These are phyloP conservation scores for Limnephilus rhombicus DNA, from an alignment of 2,888 invertebrate species.

Conservation along the genomic window DNA sequence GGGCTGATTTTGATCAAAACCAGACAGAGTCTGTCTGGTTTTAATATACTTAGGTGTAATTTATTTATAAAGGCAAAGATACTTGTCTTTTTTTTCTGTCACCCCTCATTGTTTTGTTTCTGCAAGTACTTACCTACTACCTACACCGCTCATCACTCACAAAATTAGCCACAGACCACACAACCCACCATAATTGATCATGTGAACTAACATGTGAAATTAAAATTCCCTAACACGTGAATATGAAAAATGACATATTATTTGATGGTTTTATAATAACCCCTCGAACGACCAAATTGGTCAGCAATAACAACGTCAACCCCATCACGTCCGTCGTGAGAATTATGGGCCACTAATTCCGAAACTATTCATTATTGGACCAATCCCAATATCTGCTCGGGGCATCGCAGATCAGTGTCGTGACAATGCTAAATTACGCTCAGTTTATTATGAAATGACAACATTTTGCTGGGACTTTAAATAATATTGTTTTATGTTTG, in stretches of 20 bases:
- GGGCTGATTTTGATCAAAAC: too few relatives aligned
- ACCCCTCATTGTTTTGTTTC: background rate
- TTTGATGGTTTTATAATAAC: conserved; percentile 35
- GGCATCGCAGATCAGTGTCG: conserved; percentile 25
- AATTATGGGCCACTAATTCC: background rate
- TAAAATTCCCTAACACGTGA: conserved; percentile 29
- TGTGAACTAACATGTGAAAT: background rate
- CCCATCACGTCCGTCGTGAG: conserved; percentile 24
- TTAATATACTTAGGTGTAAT: too few relatives aligned
- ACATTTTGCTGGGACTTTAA: background rate
- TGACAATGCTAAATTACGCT: background rate
- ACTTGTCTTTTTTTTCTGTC: background rate
- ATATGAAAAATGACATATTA: background rate
- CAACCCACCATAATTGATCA: background rate
- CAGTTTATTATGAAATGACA: background rate
- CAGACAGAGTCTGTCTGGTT: too few relatives aligned
- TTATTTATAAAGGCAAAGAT: too few relatives aligned
- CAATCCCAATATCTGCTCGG: conserved; percentile 4
- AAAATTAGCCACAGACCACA: background rate
- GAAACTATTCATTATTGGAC: background rate
- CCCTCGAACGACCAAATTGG: conserved; percentile 20
- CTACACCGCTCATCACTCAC: background rate
- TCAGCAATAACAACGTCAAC: background rate
- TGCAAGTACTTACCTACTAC: background rate
- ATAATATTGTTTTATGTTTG: background rate